These are phyloP conservation scores for Hyposoter dolosus DNA, from an alignment of 2,888 invertebrate genomes.

Conservation along the genomic window DNA sequence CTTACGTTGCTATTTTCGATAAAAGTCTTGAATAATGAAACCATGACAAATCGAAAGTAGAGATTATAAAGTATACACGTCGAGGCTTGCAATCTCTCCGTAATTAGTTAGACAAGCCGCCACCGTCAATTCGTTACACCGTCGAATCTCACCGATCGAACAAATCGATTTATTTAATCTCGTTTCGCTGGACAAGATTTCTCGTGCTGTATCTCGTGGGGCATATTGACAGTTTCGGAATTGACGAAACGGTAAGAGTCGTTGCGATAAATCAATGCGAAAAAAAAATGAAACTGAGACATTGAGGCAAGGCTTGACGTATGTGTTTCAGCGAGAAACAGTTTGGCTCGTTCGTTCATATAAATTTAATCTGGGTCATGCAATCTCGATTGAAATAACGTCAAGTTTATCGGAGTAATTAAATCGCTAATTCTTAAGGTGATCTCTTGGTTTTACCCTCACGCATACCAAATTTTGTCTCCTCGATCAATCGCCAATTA, in stretches of 20 bases:
- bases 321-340: background rate
- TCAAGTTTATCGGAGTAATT: background rate
- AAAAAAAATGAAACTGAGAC: conserved; percentile 60
- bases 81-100: conserved; percentile 3
- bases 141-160: conserved; percentile 14
- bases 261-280: conserved; percentile 42
- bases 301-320: conserved; percentile 12
- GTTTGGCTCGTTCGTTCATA: background rate
- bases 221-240: conserved; percentile 14
- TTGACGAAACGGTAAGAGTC: conserved; percentile 26
- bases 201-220: conserved; percentile 7
- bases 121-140: background rate
- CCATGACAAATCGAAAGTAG: conserved; percentile 35
- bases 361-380: conserved; percentile 13
- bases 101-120: conserved; percentile 1
- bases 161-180: conserved; percentile 39
- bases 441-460: no score
- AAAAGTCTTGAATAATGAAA: conserved; percentile 12
- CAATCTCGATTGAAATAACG: background rate
- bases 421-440: background rate
- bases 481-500: background rate
- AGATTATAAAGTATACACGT: conserved; percentile 4
- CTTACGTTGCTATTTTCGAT: conserved; percentile 16
- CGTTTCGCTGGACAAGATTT: conserved; percentile 23
- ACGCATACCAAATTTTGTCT: background rate